Percentiles rank a stretch among this genome's conserved stretches.
Evolutionary conservation across 2,113 vertebrate genomes (phyloP).

Genomic region (Prinia subflava): DNA sequence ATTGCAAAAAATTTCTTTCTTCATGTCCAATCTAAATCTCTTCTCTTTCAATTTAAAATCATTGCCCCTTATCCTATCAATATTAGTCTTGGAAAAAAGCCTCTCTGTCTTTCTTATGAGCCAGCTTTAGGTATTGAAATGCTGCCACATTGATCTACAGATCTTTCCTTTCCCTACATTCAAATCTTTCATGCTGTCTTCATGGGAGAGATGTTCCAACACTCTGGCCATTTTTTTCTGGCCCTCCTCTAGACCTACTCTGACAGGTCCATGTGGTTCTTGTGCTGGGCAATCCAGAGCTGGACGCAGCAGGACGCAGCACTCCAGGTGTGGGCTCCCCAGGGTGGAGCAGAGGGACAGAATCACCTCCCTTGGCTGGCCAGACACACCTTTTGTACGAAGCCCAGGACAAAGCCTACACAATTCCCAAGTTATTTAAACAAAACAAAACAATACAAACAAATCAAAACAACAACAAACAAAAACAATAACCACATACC

Average conservation of each 20-base stretch:
- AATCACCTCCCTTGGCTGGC: background rate
- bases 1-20: background rate
- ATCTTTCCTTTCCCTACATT: background rate
- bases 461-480: background rate
- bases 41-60: background rate
- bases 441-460: too few species aligned
- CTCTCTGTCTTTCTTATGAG: background rate
- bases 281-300: background rate
- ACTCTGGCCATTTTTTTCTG: background rate
- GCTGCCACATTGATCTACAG: background rate
- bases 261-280: background rate
- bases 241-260: background rate
- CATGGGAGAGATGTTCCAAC: background rate
- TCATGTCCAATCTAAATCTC: background rate
- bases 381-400: background rate
- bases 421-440: background rate
- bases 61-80: background rate
- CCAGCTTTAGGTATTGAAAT: background rate
- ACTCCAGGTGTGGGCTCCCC: background rate
- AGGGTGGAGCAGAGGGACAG: background rate
- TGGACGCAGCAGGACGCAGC: background rate
- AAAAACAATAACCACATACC: fast-evolving
- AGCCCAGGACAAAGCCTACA: background rate
- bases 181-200: background rate
- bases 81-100: background rate